Evolutionary conservation across 2,888 invertebrate genomes (phyloP).

Genomic region (Idaea straminata): DNA sequence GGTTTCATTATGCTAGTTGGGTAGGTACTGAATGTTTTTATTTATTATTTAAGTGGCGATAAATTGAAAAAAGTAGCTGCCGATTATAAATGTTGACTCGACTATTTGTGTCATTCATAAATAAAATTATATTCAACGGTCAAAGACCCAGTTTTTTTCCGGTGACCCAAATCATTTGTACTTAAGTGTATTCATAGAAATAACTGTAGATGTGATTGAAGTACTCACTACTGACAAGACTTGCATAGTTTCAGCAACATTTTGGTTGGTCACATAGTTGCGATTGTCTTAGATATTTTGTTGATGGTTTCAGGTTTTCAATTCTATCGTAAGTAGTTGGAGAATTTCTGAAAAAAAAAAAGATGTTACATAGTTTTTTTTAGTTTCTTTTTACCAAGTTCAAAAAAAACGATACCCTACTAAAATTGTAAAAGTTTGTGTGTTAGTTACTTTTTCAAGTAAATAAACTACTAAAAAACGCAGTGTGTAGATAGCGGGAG

Average conservation of each 20-base stretch:
- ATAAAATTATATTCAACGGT: not conserved
- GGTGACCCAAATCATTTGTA: not conserved
- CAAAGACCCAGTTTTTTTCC: not conserved
- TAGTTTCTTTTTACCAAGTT: too few relatives aligned
- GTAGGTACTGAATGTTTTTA: too few relatives aligned
- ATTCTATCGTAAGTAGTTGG: not conserved
- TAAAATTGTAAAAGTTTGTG: too few relatives aligned
- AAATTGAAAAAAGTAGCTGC: too few relatives aligned
- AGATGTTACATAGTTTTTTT: not conserved
- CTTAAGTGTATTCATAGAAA: not conserved
- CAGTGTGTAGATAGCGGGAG: too few relatives aligned
- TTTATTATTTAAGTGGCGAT: too few relatives aligned
- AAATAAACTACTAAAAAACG: too few relatives aligned
- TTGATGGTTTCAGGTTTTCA: not conserved
- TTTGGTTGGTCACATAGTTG: conserved; percentile 47
- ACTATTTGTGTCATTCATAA: not conserved
- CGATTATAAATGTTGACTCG: too few relatives aligned
- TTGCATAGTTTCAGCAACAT: conserved; percentile 76
- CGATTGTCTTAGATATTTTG: not conserved
- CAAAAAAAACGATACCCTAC: too few relatives aligned
- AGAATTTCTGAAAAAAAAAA: conserved; percentile 14
- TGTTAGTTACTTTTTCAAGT: too few relatives aligned
- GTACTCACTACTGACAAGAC: conserved; percentile 80
- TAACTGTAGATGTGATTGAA: conserved; percentile 3
- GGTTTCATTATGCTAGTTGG: too few relatives aligned